Evolutionary conservation across 2,113 vertebrate genomes (phyloP).

Genomic region (Lipophrys pholis): DNA sequence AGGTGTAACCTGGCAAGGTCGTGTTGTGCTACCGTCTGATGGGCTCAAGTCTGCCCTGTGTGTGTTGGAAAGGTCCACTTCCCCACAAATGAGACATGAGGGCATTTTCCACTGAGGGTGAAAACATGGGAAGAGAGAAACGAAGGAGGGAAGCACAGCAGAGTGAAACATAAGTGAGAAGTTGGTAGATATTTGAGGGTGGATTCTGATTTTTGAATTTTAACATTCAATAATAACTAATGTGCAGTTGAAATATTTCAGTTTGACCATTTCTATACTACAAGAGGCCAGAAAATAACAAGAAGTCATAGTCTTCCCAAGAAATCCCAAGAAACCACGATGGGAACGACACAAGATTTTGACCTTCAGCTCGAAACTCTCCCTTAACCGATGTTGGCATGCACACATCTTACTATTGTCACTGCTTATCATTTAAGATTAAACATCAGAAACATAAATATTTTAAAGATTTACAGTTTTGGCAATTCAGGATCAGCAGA

Average conservation of each 20-base stretch:
- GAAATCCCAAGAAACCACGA: slow-evolving; percentile 28
- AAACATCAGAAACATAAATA: no score
- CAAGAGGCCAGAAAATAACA: slow-evolving; percentile 31
- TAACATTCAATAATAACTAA: slow-evolving; percentile 23
- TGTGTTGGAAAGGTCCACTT: slow-evolving; percentile 65
- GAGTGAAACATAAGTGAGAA: background rate
- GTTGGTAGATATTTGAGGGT: slow-evolving; percentile 33
- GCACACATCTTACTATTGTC: no score
- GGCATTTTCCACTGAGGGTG: slow-evolving; percentile 35
- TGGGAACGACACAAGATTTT: slow-evolving; percentile 36
- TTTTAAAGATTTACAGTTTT: background rate
- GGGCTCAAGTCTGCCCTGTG: slow-evolving; percentile 56
- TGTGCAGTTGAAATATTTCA: slow-evolving; percentile 42
- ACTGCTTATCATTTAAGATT: no score
- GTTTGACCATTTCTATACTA: slow-evolving; percentile 18
- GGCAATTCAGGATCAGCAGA: background rate
- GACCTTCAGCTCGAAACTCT: background rate
- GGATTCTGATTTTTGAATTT: slow-evolving; percentile 30
- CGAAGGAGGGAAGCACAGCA: background rate
- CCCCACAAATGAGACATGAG: slow-evolving; percentile 50
- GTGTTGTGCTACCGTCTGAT: slow-evolving; percentile 51
- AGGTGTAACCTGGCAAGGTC: slow-evolving; percentile 33
- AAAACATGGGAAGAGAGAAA: slow-evolving; percentile 31
- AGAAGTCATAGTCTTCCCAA: slow-evolving; percentile 25
- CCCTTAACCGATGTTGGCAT: no score